Evolutionary conservation across 2,888 invertebrate genomes (phyloP), one percentile per base, ranked within the genome.

Genomic region (Sesia bembeciformis): DNA sequence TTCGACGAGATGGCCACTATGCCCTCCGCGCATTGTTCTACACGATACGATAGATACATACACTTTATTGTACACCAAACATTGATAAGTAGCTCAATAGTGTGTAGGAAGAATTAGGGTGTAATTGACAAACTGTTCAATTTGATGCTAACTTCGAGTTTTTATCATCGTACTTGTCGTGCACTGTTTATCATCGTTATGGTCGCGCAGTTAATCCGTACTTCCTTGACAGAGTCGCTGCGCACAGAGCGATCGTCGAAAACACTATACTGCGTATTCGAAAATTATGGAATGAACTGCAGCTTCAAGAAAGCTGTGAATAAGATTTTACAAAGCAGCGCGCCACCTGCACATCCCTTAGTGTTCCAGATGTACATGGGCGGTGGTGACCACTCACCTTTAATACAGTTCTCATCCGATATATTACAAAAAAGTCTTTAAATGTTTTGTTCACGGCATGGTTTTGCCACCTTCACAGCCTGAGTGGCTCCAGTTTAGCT

Each of bases 1-100:
- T 99, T 99, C 1, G 98, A 97, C 0, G 98, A 98, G 77, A 99
- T 99, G 0, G 99, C 99, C 0, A 99, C 99, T 65, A 99, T 98
- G 63, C 99, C 99, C 83, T 99, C 99, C 0, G 98, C 97, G 90
- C 99, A 99, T 82, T 99, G 99, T 83, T 99, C 99, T 63, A 78
- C 23, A 2, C 23, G 23, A 23, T 23, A 23, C 23, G 23, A 23
- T 23, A 23, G 1, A 23, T 23, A 23, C 23, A 23, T 23, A 23
- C 23, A 23, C 23, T 23, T 23, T 23, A 23, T 23, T 23, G 23
- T 23, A 23, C 23, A 23, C 23, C 23, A 23, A 23, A 49, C 5
- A 3, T 49, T 49, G 5, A 42, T 42, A 50, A 50, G 38, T 50
- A 8, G 5, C 8, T 50, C 50, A 50, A 8, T 5, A 50, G n/a